phyloP scores from a whole-genome alignment of 2,113 vertebrate genomes.

The Rhizomys pruinosus region DNA sequence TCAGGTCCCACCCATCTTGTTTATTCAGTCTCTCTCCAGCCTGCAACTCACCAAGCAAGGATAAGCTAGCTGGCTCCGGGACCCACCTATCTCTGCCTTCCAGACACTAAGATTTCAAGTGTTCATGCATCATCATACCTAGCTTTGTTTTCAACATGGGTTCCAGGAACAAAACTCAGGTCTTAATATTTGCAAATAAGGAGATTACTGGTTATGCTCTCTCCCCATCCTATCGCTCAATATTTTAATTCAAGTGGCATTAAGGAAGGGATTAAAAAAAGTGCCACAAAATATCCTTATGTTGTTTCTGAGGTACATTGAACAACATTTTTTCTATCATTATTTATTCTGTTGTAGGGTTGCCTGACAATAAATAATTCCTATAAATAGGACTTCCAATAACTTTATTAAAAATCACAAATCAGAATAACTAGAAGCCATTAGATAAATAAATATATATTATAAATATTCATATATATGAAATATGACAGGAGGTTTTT shows the following conservation, averaged over 20 bases:
- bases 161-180: too few species aligned
- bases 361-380: slow-evolving; percentile 10
- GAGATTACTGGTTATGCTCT: too few species aligned
- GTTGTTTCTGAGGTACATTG: not conserved
- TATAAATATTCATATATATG: slow-evolving; percentile 69
- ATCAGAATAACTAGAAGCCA: slow-evolving; percentile 50
- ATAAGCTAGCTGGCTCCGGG: not conserved
- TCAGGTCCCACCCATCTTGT: not conserved
- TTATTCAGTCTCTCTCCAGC: not conserved
- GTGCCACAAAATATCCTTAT: not conserved
- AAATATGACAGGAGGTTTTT: slow-evolving; percentile 62
- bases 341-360: slow-evolving; percentile 63
- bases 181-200: not conserved
- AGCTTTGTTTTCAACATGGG: not conserved
- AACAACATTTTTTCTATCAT: not conserved
- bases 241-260: not conserved
- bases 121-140: not conserved
- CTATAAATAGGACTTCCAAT: slow-evolving; percentile 62
- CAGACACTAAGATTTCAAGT: not conserved
- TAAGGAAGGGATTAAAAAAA: slow-evolving; percentile 2
- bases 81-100: not conserved
- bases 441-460: slow-evolving; percentile 34
- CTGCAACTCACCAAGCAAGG: not conserved
- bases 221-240: too few species aligned
- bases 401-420: slow-evolving; percentile 71